Percentiles rank a stretch among this genome's conserved stretches.
phyloP scores from a whole-genome alignment of 2,113 vertebrate species.

The Nibea coibor region DNA sequence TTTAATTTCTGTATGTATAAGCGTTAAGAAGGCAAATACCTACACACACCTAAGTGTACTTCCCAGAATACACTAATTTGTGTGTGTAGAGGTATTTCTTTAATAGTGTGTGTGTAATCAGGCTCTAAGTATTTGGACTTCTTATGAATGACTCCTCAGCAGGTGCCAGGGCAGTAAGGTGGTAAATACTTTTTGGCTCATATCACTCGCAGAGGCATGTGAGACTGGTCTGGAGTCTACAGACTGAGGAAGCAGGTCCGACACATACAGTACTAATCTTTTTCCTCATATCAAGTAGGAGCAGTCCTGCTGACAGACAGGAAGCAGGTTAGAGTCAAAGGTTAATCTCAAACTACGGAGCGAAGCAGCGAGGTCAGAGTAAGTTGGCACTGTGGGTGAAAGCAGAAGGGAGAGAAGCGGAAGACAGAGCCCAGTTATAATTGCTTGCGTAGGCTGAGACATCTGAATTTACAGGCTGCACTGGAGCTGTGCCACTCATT shows the following conservation, averaged over 20 bases:
- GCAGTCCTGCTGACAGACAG: slow-evolving; percentile 33
- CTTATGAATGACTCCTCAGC: slow-evolving; percentile 62
- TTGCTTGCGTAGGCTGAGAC: slow-evolving; percentile 81
- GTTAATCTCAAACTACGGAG: slow-evolving; percentile 25
- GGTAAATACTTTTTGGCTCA: slow-evolving; percentile 69
- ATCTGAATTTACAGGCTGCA: slow-evolving; percentile 77
- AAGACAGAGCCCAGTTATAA: slow-evolving; percentile 76
- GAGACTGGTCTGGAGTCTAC: slow-evolving; percentile 69
- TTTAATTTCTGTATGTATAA: slow-evolving; percentile 2
- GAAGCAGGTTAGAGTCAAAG: slow-evolving; percentile 43
- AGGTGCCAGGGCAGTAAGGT: slow-evolving; percentile 58
- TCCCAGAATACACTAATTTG: background rate
- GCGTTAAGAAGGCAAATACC: background rate
- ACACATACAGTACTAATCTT: slow-evolving; percentile 7
- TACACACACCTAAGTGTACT: slow-evolving; percentile 3
- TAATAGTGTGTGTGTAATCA: slow-evolving; percentile 16
- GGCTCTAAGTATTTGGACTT: slow-evolving; percentile 15
- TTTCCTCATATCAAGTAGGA: slow-evolving; percentile 9
- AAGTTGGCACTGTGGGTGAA: slow-evolving; percentile 51
- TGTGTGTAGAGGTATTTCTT: slow-evolving; percentile 1
- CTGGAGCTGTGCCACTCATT: slow-evolving; percentile 69
- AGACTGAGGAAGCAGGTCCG: slow-evolving; percentile 37
- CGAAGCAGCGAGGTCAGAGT: slow-evolving; percentile 31
- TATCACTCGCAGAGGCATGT: slow-evolving; percentile 71
- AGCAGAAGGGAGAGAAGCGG: slow-evolving; percentile 32